Base-by-base conservation (phyloP, 2,888 invertebrate genomes). In the Timema cristinae region DNA sequence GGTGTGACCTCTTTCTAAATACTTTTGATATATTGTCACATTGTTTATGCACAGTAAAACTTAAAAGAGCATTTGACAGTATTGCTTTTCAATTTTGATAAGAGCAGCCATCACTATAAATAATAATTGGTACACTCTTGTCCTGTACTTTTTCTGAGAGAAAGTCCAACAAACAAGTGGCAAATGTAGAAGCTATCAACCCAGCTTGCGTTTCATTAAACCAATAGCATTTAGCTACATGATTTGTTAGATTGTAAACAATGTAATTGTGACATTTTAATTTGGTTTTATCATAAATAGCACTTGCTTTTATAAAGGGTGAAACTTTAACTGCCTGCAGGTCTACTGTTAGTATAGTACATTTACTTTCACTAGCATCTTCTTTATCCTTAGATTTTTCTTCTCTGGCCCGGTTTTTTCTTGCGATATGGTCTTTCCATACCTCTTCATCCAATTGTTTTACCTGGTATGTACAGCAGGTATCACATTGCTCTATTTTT, bases 211-310 rank as follows among this genome's bases (percentile, higher is more conserved):
- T n/a, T 59, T 59, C 59, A 9, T 7, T 59, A 59, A 59, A 59
- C 59, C 15, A 59, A 13, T 59, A 59, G 59, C 15, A 9, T n/a
- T 32, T 7, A 8, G 59, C 59, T n/a, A 16, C 59, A 9, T 59
- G 59, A 13, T 59, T 59, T 59, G 59, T 32, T 16, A n/a, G 7
- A 9, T 59, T 59, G 59, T 59, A 59, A 59, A 59, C 59, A 59
- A 0, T 11, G 13, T 59, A 59, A 32, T 59, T n/a, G 59, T 59
- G 59, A 59, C 59, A 59, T n/a, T 13, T 16, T 15, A 59, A 32
- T 32, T 59, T 59, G 15, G 59, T 59, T 59, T 59, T 59, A 9
- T 59, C 10, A 59, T 59, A 59, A 15, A 59, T 16, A n/a, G 59
- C 15, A 6, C 59, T 59, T 16, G 59, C 59, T 11, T 11, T 59